A percentile compares a stretch with the other conserved stretches of the same genome.
Conservation (phyloP, 30 jellyfish, hydroid and myxozoan species). For the Phacellophora camtschatica region DNA sequence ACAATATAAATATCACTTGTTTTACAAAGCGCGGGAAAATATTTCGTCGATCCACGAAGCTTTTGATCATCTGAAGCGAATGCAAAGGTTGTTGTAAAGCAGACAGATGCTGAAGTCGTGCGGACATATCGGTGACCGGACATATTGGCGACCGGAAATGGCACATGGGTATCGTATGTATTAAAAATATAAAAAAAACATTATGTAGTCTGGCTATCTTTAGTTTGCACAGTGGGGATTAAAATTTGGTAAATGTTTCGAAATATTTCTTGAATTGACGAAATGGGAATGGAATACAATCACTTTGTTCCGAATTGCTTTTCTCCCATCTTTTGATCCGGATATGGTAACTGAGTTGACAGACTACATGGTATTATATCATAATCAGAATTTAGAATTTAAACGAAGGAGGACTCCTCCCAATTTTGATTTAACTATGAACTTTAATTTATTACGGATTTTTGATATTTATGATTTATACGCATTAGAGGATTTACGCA, state of each 20-base stretch:
- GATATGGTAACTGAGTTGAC: too few species aligned
- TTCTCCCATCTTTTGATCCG: too few species aligned
- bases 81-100: slow-evolving; percentile 1
- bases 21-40: slow-evolving; percentile 45
- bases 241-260: too few species aligned
- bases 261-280: too few species aligned
- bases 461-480: background rate
- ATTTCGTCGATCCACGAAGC: slow-evolving; percentile 35
- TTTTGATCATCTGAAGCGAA: slow-evolving; percentile 33
- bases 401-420: background rate
- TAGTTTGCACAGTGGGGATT: too few species aligned
- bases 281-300: too few species aligned
- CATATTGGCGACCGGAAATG: background rate
- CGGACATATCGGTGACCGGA: background rate
- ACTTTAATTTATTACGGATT: background rate
- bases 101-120: background rate
- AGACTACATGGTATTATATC: too few species aligned
- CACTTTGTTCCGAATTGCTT: too few species aligned
- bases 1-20: slow-evolving; percentile 81
- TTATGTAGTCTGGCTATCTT: too few species aligned
- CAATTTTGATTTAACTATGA: background rate
- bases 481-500: too few species aligned
- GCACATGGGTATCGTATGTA: too few species aligned
- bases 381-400: background rate
- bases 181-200: too few species aligned